Evolutionary conservation across 2,888 invertebrate genomes (phyloP).

Genomic region (Hypsopygia costalis): DNA sequence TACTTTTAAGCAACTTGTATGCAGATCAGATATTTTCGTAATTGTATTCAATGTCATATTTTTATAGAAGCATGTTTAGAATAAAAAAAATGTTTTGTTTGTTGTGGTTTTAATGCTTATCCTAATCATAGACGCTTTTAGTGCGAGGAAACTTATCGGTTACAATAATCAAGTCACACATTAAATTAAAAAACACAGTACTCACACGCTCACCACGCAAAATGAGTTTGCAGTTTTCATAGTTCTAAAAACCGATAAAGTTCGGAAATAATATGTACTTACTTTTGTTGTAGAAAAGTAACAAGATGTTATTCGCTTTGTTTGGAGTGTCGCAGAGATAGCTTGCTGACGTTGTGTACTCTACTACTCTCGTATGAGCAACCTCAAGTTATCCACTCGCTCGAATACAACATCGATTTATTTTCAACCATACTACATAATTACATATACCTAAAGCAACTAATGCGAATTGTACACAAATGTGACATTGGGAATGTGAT

Average conservation of each 20-base stretch:
- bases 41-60: slow-evolving; percentile 44
- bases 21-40: slow-evolving; percentile 38
- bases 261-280: too few species aligned
- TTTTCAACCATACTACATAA: too few species aligned
- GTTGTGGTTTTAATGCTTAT: slow-evolving; percentile 73
- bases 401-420: not conserved
- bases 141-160: slow-evolving; percentile 5
- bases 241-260: too few species aligned
- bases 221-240: too few species aligned
- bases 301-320: slow-evolving; percentile 14
- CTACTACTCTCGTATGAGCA: slow-evolving; percentile 21
- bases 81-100: slow-evolving; percentile 75
- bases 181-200: too few species aligned
- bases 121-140: slow-evolving; percentile 51
- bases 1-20: slow-evolving; percentile 11
- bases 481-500: not conserved
- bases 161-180: too few species aligned
- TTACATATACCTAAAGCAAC: too few species aligned
- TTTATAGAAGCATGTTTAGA: slow-evolving; percentile 68
- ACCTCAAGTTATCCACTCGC: not conserved
- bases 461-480: too few species aligned
- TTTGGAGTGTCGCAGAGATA: slow-evolving; percentile 37
- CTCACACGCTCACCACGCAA: too few species aligned
- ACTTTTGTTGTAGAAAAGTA: slow-evolving; percentile 1
- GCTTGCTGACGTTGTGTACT: slow-evolving; percentile 36